Base-by-base conservation (phyloP, 2,888 invertebrate genomes). In the Melikaiella ostensackeni region DNA sequence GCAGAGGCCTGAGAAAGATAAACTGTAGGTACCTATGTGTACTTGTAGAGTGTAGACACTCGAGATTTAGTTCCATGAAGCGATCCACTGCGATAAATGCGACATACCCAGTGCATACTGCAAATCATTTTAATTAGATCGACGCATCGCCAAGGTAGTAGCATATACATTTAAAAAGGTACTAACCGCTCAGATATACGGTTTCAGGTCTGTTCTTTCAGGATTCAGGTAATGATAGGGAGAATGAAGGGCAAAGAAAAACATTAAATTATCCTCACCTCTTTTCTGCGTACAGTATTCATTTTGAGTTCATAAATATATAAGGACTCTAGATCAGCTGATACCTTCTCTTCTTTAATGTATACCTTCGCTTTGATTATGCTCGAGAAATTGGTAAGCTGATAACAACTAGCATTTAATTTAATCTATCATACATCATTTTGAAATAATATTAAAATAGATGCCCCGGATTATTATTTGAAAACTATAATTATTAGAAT, bases 51-150 rank as follows among this genome's bases (percentile, higher is more conserved):
- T 63, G 35, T 4, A 63, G 19, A 63, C 9, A 63, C 35, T 63
- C 9, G 21, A 63, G 35, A 63, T 38, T 63, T 21, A 63, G 35
- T 63, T 63, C n/a, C 35, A 63, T 63, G 33, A 63, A 63, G 21
- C 33, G 33, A n/a, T 63, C n/a, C n/a, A 13, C 11, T 16, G 57
- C 57, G 57, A 57, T 57, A 57, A 57, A 57, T 57, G 24, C 57
- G 57, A 57, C 57, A 57, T 57, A 57, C 57, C 24, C 57, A 50
- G 50, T 57, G 57, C 24, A 57, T 21, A 24, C 9, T 11, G 24
- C 11, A 24, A 57, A 57, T 57, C 24, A 57, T 57, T 57, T 57
- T 24, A 57, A 57, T 57, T 57, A 57, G 57, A 57, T 57, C 57
- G 57, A 57, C 24, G 13, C 24, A 27, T 57, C 24, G 24, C 24